Conservation (phyloP, 1,140 invertebrate species). For the Chymomyza costata region DNA sequence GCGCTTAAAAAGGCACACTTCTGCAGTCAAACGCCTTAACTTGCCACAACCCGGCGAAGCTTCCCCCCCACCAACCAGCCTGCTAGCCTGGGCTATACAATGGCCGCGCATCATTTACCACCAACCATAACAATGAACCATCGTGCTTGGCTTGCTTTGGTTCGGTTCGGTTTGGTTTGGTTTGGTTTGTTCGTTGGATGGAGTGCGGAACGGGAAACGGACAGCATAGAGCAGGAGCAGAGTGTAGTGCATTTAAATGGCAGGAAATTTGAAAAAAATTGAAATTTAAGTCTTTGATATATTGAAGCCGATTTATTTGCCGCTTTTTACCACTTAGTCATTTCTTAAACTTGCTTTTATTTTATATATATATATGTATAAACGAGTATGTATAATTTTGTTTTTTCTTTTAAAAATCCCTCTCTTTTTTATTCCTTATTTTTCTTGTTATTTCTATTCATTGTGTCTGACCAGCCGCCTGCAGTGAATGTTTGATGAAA, state of each 20-base stretch:
- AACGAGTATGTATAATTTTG: no score
- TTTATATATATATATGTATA: no score
- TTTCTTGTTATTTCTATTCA: not conserved
- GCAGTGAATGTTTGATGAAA: slow-evolving; percentile 3
- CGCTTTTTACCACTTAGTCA: slow-evolving; percentile 34
- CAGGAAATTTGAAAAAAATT: slow-evolving; percentile 73
- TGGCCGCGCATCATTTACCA: slow-evolving; percentile 55
- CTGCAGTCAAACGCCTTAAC: slow-evolving; percentile 49
- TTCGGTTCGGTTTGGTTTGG: no score
- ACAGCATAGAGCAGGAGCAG: not conserved
- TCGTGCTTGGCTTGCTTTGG: not conserved
- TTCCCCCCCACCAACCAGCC: not conserved
- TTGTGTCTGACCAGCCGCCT: not conserved
- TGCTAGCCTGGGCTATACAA: no score
- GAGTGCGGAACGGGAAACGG: no score
- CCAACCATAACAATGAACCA: slow-evolving; percentile 55
- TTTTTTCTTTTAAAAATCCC: no score
- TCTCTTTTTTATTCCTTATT: no score
- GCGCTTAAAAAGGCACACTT: slow-evolving; percentile 55
- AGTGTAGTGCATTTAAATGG: slow-evolving; percentile 64
- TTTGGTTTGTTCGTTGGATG: no score
- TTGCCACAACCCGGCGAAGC: slow-evolving; percentile 6
- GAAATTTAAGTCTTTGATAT: slow-evolving; percentile 73
- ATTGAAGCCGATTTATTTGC: slow-evolving; percentile 63
- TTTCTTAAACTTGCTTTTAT: slow-evolving; percentile 33